Evolutionary conservation across 2,797 vertebrate species (phyloP).

Genomic region (Anguilla marmorata): DNA sequence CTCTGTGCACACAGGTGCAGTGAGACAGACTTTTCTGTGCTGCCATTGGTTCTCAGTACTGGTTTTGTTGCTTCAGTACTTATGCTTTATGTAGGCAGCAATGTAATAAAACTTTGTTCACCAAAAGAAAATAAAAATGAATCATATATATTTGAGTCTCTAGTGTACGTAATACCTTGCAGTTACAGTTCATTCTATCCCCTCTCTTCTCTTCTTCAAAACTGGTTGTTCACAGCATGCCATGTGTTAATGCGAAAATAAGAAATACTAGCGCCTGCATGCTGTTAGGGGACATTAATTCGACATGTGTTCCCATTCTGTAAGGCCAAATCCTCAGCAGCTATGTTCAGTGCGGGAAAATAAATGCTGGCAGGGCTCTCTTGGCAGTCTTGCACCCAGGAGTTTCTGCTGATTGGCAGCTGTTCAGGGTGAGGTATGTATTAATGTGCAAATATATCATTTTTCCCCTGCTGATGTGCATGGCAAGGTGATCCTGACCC

Average conservation of each 20-base stretch:
- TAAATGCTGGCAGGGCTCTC: conserved; percentile 7
- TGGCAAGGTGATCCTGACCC: neutral
- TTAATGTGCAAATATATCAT: conserved; percentile 7
- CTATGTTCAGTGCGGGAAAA: conserved; percentile 11
- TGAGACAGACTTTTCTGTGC: neutral
- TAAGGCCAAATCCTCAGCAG: neutral
- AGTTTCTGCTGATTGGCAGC: conserved; percentile 21
- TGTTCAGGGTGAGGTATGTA: conserved; percentile 13
- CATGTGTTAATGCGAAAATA: neutral
- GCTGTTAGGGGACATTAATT: neutral
- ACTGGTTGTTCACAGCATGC: neutral
- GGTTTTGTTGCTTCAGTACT: neutral
- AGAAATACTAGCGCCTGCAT: neutral
- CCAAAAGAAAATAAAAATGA: neutral
- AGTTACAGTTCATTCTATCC: neutral
- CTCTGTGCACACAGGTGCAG: neutral
- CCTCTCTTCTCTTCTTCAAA: neutral
- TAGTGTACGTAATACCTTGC: neutral
- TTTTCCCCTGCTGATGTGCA: neutral
- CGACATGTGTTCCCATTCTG: neutral
- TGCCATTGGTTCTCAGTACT: neutral
- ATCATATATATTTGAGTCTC: neutral
- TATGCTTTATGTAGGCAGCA: neutral
- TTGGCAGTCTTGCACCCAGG: neutral
- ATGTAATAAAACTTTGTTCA: neutral